Conservation (phyloP, 64 coral and sea anemone genomes). For the Montipora cactus region DNA sequence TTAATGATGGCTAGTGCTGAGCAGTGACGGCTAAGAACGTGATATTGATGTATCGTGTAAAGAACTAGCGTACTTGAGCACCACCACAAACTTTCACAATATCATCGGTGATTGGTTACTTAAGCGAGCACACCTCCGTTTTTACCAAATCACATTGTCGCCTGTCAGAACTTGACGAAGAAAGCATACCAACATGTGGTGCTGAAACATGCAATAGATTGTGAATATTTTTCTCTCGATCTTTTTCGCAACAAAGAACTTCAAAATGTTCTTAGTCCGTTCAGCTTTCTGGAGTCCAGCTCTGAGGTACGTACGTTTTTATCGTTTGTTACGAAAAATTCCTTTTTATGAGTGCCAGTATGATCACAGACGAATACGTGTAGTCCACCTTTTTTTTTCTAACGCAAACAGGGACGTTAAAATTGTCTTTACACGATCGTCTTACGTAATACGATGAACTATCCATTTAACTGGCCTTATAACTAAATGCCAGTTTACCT, state of each 20-base stretch:
- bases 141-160: neutral
- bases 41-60: too few species aligned
- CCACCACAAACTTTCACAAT: too few species aligned
- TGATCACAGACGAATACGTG: neutral
- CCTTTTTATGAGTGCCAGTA: neutral
- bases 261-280: neutral
- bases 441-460: neutral
- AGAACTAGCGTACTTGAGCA: too few species aligned
- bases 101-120: conserved; percentile 6
- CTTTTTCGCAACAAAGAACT: neutral
- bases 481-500: too few species aligned
- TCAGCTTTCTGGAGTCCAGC: conserved; percentile 30
- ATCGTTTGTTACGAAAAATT: neutral
- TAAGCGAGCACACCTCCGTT: neutral
- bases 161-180: neutral
- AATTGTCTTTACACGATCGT: neutral
- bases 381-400: too few species aligned
- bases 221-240: neutral
- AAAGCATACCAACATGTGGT: too few species aligned
- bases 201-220: neutral
- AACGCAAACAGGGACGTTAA: too few species aligned
- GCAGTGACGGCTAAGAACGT: too few species aligned
- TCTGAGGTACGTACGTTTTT: conserved; percentile 22
- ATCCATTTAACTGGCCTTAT: too few species aligned
- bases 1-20: too few species aligned